A percentile compares a stretch with the other conserved stretches of the same genome.
These are phyloP conservation scores for Pelobates fuscus DNA, from an alignment of 2,113 vertebrate species.

Conservation along the genomic window DNA sequence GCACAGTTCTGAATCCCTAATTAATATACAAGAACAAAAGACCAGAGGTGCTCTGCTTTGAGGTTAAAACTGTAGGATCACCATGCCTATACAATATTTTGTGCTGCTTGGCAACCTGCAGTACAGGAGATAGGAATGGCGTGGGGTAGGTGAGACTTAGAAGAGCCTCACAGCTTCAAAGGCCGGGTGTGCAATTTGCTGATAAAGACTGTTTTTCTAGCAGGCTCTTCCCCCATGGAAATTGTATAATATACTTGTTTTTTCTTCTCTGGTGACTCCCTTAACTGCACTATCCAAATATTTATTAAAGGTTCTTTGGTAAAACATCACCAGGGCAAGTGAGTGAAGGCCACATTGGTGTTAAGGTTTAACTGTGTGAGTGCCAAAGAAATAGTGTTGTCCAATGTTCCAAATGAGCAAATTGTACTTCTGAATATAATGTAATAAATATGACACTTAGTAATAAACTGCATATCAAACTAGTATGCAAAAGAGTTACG, in stretches of 20 bases:
- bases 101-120: neutral
- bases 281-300: neutral
- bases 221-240: neutral
- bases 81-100: slow-evolving; percentile 13
- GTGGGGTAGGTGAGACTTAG: slow-evolving; percentile 14
- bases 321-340: neutral
- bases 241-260: slow-evolving; percentile 22
- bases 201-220: slow-evolving; percentile 14
- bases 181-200: neutral
- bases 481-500: too few relatives aligned
- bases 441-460: too few relatives aligned
- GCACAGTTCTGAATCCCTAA: neutral
- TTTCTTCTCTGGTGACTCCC: slow-evolving; percentile 10
- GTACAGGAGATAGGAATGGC: slow-evolving; percentile 22
- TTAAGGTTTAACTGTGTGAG: neutral
- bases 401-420: too few relatives aligned
- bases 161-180: slow-evolving; percentile 33
- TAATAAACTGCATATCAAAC: too few relatives aligned
- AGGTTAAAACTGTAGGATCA: neutral
- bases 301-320: neutral
- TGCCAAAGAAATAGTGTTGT: neutral
- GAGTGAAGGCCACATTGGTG: neutral
- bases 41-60: slow-evolving; percentile 10
- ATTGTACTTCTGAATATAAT: too few relatives aligned
- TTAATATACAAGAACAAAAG: slow-evolving; percentile 18